Evolutionary conservation across 2,888 invertebrate genomes (phyloP).

Genomic region (Exocentrus adspersus): DNA sequence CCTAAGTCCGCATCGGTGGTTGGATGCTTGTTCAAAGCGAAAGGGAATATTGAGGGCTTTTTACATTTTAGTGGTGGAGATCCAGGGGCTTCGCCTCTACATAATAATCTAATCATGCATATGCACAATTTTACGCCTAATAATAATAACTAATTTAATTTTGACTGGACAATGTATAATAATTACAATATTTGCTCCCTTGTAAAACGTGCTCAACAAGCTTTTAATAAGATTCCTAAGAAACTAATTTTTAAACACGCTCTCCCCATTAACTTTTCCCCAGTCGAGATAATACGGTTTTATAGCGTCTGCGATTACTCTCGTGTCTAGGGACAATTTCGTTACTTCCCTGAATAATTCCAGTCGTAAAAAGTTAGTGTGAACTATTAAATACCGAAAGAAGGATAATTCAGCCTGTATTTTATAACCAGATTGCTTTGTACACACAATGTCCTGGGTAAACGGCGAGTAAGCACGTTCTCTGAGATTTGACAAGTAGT

Average conservation of each 20-base stretch:
- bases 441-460: too few relatives aligned
- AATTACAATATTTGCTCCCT: background rate
- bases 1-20: conserved; percentile 2
- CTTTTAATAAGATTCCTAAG: conserved; percentile 1
- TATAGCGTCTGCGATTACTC: background rate
- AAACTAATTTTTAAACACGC: background rate
- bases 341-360: background rate
- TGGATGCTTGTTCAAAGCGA: background rate
- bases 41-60: background rate
- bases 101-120: background rate
- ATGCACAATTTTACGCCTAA: too few relatives aligned
- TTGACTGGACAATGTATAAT: background rate
- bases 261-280: background rate
- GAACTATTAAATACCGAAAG: too few relatives aligned
- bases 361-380: too few relatives aligned
- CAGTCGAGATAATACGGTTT: background rate
- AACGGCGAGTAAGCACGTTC: too few relatives aligned
- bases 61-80: conserved; percentile 2
- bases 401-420: too few relatives aligned
- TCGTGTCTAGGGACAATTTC: background rate
- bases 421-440: too few relatives aligned
- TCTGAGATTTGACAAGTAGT: too few relatives aligned
- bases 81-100: background rate
- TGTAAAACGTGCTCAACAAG: background rate
- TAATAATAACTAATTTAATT: too few relatives aligned